A percentile compares a stretch with the other conserved stretches of the same genome.
These are phyloP conservation scores for Synergus gifuensis DNA, from an alignment of 2,888 invertebrate genomes.

Conservation along the genomic window DNA sequence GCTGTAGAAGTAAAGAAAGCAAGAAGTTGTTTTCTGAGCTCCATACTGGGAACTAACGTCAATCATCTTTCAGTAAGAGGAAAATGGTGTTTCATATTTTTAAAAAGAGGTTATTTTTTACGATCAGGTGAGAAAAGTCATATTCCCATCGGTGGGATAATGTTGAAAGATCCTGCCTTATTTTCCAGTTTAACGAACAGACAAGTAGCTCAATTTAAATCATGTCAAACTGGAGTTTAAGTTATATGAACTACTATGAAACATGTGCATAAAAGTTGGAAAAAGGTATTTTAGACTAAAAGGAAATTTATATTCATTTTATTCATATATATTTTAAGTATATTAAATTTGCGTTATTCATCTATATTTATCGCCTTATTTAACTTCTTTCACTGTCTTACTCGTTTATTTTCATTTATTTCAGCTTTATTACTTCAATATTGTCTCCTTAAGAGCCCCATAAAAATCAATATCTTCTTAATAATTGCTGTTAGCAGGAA, in stretches of 20 bases:
- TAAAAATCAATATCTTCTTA: conserved; percentile 14
- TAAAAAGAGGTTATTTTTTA: conserved; percentile 29
- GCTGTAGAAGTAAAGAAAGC: conserved; percentile 23
- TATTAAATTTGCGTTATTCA: background rate
- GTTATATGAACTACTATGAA: background rate
- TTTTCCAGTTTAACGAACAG: conserved; percentile 37
- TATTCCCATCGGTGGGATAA: conserved; percentile 6
- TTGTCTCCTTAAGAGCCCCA: background rate
- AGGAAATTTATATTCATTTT: background rate
- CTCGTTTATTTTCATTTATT: background rate
- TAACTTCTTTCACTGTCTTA: background rate
- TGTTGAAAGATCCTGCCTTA: conserved; percentile 23
- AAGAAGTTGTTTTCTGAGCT: conserved; percentile 21
- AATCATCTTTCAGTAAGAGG: conserved; percentile 32
- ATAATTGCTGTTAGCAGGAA: background rate
- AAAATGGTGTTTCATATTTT: conserved; percentile 32
- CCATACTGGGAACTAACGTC: conserved; percentile 21
- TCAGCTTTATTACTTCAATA: background rate
- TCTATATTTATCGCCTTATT: background rate
- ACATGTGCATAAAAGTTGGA: background rate
- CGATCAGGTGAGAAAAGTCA: conserved; percentile 7
- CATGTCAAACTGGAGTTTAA: conserved; percentile 27
- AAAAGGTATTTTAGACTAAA: background rate
- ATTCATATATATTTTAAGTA: background rate
- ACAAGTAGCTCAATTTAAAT: conserved; percentile 31